These are phyloP conservation scores for Plumapathes pennacea DNA, from an alignment of 92 coral and sea anemone genomes.

Conservation along the genomic window DNA sequence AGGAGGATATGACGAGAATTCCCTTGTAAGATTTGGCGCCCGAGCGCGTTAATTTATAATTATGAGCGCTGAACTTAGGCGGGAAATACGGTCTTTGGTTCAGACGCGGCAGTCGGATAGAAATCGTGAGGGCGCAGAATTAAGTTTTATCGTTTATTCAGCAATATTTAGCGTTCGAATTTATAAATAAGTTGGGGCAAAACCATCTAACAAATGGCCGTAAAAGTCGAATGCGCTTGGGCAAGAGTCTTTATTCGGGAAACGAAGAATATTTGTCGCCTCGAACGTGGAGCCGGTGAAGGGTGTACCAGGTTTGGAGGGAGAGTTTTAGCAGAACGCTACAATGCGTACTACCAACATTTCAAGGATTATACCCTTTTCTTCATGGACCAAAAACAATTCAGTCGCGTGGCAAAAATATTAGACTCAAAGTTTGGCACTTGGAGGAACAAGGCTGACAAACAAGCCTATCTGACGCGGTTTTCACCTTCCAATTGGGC, in stretches of 20 bases:
- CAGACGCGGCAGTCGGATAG: no score
- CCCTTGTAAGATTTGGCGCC: no score
- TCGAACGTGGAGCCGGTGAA: neutral
- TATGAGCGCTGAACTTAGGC: no score
- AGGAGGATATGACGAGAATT: no score
- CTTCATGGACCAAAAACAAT: constrained; percentile 2
- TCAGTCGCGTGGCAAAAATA: constrained; percentile 7
- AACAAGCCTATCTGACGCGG: constrained; percentile 3
- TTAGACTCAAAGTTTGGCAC: constrained; percentile 7
- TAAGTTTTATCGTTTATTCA: no score
- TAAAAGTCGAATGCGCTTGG: constrained; percentile 25
- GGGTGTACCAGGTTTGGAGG: constrained; percentile 11
- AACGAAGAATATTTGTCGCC: constrained; percentile 8
- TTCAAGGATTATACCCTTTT: constrained; percentile 22
- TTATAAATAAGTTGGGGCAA: no score
- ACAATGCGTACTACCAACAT: constrained; percentile 11
- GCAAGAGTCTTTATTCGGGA: constrained; percentile 6
- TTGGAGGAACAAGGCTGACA: constrained; percentile 15
- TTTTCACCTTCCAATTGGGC: constrained; percentile 7
- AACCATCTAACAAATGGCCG: constrained; percentile 8
- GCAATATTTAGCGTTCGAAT: no score
- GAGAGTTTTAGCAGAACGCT: constrained; percentile 10
- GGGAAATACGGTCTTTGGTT: no score
- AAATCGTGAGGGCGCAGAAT: no score
- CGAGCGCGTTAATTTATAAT: no score